Evolutionary conservation across 2,888 invertebrate genomes (phyloP), one percentile per base, ranked within the genome.

Genomic region (Thecocarcelia acutangulata): DNA sequence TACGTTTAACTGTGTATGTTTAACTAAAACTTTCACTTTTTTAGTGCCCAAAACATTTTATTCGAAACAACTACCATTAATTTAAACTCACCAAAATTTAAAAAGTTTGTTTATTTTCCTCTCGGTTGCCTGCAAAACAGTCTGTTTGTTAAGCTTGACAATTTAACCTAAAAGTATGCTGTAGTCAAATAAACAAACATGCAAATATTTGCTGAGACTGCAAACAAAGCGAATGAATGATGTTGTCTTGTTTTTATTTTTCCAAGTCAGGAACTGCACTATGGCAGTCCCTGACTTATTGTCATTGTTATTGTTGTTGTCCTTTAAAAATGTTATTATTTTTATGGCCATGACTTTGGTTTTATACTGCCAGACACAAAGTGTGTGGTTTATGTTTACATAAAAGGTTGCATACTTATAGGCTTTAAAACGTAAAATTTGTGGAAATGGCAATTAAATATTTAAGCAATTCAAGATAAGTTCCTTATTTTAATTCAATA

Each of bases 141-240:
- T 42, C n/a, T 37, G 12, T 63, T 44, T 74, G n/a, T 48, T 42
- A 13, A 74, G 48, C 56, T 40, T 69, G 59, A 48, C 56, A 64
- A 48, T 56, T 66, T 59, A 42, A 46, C 69, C 63, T 42, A 48
- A 69, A 77, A 77, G 76, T 63, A 70, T 70, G 46, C 73, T 69
- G 33, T 46, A 54, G 48, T 52, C 44, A 48, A 63, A 58, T 52
- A 61, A 69, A 50, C 40, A 61, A 54, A 68, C 52, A 37, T 40
- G 54, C 21, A 61, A 66, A 59, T 52, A 79, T 59, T 54, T 68
- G 54, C 21, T 54, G 44, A 56, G 54, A 56, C 48, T 70, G 66
- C 42, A 46, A 59, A 37, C 37, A 66, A 52, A 59, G 46, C 46
- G 46, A 44, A 24, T 21, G 42, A 44, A 21, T 46, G 40, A 46